These are phyloP conservation scores for Nomada ferruginata DNA, from an alignment of 2,888 invertebrate genomes.

Conservation along the genomic window DNA sequence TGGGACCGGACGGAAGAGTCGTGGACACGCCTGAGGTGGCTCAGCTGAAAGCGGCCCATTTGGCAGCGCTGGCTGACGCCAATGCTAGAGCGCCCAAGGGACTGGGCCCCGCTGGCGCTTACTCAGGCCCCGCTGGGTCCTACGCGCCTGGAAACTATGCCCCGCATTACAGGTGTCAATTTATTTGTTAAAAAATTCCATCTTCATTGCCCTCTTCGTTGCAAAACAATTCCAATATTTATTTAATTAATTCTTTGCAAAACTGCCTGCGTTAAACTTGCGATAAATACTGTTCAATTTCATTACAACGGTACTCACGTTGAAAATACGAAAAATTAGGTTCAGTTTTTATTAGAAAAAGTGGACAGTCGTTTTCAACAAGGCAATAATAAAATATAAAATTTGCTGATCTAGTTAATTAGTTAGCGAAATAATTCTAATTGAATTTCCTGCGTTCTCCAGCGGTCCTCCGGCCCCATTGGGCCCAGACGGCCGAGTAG, in stretches of 20 bases:
- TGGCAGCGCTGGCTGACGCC: constrained; percentile 80
- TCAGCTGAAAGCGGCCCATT: constrained; percentile 79
- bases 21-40: constrained; percentile 82
- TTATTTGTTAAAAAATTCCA: too few species aligned
- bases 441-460: constrained; percentile 9
- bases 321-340: too few species aligned
- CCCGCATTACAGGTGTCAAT: constrained; percentile 72
- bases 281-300: too few species aligned
- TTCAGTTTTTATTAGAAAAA: too few species aligned
- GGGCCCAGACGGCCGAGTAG: constrained; percentile 81
- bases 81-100: constrained; percentile 80
- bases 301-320: too few species aligned
- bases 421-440: neutral
- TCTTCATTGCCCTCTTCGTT: too few species aligned
- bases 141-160: constrained; percentile 71
- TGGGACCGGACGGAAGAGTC: constrained; percentile 80
- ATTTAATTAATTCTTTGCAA: too few species aligned
- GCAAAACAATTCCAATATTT: too few species aligned
- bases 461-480: constrained; percentile 83
- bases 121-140: constrained; percentile 66
- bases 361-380: too few species aligned
- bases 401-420: too few species aligned
- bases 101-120: constrained; percentile 67
- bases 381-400: too few species aligned
- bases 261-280: too few species aligned